Conservation (phyloP, 1,140 invertebrate genomes). For the fruit fly (Drosophila melanogaster) region DNA sequence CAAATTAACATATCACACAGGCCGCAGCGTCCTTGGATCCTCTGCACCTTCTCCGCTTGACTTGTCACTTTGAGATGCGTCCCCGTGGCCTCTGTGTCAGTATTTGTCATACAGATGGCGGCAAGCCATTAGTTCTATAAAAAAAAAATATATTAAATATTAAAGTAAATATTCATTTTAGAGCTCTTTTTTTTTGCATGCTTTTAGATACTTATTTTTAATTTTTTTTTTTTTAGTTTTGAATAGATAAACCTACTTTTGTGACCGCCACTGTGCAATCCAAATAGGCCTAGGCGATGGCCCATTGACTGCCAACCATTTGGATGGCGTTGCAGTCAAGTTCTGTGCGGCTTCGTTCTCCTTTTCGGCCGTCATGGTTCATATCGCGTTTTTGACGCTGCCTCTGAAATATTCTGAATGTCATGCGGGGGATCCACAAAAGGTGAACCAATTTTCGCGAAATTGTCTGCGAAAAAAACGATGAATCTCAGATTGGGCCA, state of each 20-base stretch:
- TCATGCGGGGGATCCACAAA: slow-evolving; percentile 23
- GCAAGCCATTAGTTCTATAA: background rate
- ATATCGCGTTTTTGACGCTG: slow-evolving; percentile 59
- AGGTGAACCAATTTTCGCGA: slow-evolving; percentile 34
- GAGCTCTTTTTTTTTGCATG: too few relatives aligned
- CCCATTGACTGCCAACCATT: slow-evolving; percentile 51
- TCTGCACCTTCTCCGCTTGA: slow-evolving; percentile 50
- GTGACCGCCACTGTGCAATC: background rate
- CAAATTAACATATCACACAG: slow-evolving; percentile 76
- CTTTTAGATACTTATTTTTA: too few relatives aligned
- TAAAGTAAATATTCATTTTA: too few relatives aligned
- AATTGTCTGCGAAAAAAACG: background rate
- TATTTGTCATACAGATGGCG: background rate
- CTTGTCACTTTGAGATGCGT: slow-evolving; percentile 68
- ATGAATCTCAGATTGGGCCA: slow-evolving; percentile 16
- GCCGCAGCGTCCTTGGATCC: slow-evolving; percentile 51
- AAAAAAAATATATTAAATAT: too few relatives aligned
- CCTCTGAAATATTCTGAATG: slow-evolving; percentile 58
- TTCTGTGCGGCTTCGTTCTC: slow-evolving; percentile 25
- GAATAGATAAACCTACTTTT: background rate
- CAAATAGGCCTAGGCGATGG: slow-evolving; percentile 53
- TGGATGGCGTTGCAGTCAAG: slow-evolving; percentile 42
- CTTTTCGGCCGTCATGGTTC: slow-evolving; percentile 57
- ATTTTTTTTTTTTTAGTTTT: too few relatives aligned
- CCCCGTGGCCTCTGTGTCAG: slow-evolving; percentile 3